phyloP scores from a whole-genome alignment of 2,113 vertebrate genomes.

The Myxocyprinus asiaticus region DNA sequence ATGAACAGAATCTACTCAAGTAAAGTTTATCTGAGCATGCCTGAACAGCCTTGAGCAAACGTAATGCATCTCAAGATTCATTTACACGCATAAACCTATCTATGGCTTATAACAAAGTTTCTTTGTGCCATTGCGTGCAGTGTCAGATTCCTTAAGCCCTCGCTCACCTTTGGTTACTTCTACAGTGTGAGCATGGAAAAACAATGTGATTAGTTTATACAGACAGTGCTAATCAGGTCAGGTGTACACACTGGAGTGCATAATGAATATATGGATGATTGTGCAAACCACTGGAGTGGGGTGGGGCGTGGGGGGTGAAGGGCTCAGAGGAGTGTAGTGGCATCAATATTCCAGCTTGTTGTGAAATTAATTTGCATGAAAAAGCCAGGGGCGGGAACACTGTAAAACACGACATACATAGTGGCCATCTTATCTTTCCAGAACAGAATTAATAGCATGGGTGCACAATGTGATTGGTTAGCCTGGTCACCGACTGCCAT shows the following conservation, averaged over 20 bases:
- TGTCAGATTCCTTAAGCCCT: slow-evolving; percentile 26
- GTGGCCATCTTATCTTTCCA: not conserved
- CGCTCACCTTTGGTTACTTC: slow-evolving; percentile 75
- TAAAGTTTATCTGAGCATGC: slow-evolving; percentile 13
- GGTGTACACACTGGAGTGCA: slow-evolving; percentile 23
- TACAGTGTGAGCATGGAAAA: slow-evolving; percentile 74
- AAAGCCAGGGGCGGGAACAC: slow-evolving; percentile 14
- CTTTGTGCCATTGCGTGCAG: slow-evolving; percentile 30
- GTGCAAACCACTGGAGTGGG: not conserved
- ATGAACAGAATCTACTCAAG: slow-evolving; percentile 1
- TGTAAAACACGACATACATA: slow-evolving; percentile 14
- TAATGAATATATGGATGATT: slow-evolving; percentile 49
- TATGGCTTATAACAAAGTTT: not conserved
- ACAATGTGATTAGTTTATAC: slow-evolving; percentile 65
- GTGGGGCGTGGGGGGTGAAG: not conserved
- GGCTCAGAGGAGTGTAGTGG: not conserved
- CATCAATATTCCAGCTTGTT: slow-evolving; percentile 19
- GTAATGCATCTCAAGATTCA: slow-evolving; percentile 20
- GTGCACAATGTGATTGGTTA: slow-evolving; percentile 26
- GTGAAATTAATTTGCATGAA: slow-evolving; percentile 16
- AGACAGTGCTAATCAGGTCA: slow-evolving; percentile 19
- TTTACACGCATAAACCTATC: not conserved
- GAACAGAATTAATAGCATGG: slow-evolving; percentile 15
- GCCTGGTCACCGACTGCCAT: slow-evolving; percentile 21
- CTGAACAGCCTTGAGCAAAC: not conserved